Evolutionary conservation across 2,797 vertebrate genomes (phyloP).

Genomic region (Miichthys miiuy): DNA sequence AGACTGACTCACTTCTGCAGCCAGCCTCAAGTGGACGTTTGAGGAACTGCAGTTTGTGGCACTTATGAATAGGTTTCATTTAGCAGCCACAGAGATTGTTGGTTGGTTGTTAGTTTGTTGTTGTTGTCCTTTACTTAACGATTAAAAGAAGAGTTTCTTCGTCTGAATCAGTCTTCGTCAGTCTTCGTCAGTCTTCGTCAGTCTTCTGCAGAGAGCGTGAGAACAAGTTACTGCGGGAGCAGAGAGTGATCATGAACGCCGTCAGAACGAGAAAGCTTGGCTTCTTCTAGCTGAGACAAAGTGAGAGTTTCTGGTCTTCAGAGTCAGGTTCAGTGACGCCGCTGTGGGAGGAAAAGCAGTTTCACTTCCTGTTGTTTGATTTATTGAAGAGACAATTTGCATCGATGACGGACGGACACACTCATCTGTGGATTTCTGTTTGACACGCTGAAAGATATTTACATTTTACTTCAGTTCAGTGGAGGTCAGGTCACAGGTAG

Average conservation of each 20-base stretch:
- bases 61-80: no score
- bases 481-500: no score
- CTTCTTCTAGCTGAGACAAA: slow-evolving; percentile 3
- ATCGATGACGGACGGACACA: not conserved
- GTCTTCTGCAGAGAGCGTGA: not conserved
- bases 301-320: slow-evolving; percentile 10
- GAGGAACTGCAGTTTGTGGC: no score
- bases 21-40: no score
- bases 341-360: not conserved
- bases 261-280: not conserved
- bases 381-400: not conserved
- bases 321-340: not conserved
- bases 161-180: not conserved
- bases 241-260: not conserved
- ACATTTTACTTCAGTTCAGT: not conserved
- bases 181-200: not conserved
- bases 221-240: not conserved
- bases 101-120: no score
- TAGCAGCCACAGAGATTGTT: no score
- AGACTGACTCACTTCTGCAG: no score
- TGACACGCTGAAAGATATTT: not conserved
- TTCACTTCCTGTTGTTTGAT: slow-evolving; percentile 26
- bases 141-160: not conserved
- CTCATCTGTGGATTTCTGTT: not conserved
- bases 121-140: no score